These are phyloP conservation scores for Archivesica marissinica DNA, from an alignment of 1,140 invertebrate species.

Conservation along the genomic window DNA sequence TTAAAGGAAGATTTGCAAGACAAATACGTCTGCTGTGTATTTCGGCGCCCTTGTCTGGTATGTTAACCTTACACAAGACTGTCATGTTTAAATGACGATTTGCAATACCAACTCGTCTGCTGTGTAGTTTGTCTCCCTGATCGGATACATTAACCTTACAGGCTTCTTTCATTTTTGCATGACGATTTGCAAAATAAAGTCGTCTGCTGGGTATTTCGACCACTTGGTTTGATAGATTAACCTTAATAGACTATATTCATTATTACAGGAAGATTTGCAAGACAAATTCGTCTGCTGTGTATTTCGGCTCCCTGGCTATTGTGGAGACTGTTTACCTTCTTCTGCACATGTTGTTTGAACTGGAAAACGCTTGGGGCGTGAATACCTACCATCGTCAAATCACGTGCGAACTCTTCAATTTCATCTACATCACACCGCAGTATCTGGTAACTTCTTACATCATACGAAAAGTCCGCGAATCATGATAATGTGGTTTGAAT, in stretches of 20 bases:
- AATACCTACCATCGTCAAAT: constrained; percentile 68
- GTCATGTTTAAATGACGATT: background rate
- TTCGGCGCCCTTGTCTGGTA: too few relatives aligned
- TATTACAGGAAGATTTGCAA: constrained; percentile 71
- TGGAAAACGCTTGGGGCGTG: constrained; percentile 75
- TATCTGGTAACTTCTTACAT: constrained; percentile 68
- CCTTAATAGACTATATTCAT: background rate
- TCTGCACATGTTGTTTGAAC: constrained; percentile 75
- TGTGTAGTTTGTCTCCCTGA: constrained; percentile 80
- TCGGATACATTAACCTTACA: too few relatives aligned
- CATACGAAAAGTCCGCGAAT: background rate
- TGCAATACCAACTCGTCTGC: constrained; percentile 81
- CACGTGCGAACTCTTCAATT: constrained; percentile 75
- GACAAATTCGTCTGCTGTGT: constrained; percentile 81
- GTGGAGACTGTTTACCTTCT: constrained; percentile 79
- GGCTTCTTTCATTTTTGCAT: background rate
- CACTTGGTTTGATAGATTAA: background rate
- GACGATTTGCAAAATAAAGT: background rate
- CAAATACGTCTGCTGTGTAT: background rate
- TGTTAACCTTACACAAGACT: too few relatives aligned
- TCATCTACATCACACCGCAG: constrained; percentile 77
- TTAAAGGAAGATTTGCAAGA: background rate
- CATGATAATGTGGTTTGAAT: too few relatives aligned
- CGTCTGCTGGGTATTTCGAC: too few relatives aligned
- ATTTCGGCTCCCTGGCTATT: constrained; percentile 80